Base-by-base conservation (phyloP, 2,888 invertebrate species). In the Xanthia togata region DNA sequence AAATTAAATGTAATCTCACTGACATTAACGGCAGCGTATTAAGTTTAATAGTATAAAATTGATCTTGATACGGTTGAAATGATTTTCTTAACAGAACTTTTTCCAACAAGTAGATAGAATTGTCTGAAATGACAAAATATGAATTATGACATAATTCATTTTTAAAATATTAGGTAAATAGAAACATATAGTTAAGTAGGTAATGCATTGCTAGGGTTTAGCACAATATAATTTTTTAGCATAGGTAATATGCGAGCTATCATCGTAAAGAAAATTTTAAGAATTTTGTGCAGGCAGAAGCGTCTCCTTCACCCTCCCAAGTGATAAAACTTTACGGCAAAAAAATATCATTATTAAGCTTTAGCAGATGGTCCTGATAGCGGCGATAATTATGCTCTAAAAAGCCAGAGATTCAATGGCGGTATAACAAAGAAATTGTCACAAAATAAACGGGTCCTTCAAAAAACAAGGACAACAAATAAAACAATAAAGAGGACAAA, bases 401-500 rank as follows among this genome's bases (percentile, higher is more conserved):
- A 50, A 87, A 87, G 82, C 87, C 78, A 73, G 76, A 85, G 71
- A 84, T 81, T 80, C 76, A 84, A 88, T 82, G 83, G 89, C 88
- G 90, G 89, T 78, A 74, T 83, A 84, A 91, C 91, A 92, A 91
- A 92, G 88, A 89, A 88, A 90, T 85, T 87, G 88, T 89, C 86
- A 89, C 87, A 82, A 87, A 89, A 89, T 88, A 88, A 90, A 89
- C 82, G 83, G 83, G 75, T 75, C 78, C 86, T 88, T 78, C 85
- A 89, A 89, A 88, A 90, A 90, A 88, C 78, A 86, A 83, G 80
- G 83, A 77, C 82, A 76, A 81, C 88, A 90, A 92, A 92, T 91
- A 91, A 92, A 90, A 92, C 89, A 91, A 91, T 91, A 89, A 91
- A 90, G 78, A 90, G 85, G 88, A 90, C 89, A 91, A 91, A 90